Conservation (phyloP, 2,888 invertebrate genomes). For the Caenorhabditis panamensis region DNA sequence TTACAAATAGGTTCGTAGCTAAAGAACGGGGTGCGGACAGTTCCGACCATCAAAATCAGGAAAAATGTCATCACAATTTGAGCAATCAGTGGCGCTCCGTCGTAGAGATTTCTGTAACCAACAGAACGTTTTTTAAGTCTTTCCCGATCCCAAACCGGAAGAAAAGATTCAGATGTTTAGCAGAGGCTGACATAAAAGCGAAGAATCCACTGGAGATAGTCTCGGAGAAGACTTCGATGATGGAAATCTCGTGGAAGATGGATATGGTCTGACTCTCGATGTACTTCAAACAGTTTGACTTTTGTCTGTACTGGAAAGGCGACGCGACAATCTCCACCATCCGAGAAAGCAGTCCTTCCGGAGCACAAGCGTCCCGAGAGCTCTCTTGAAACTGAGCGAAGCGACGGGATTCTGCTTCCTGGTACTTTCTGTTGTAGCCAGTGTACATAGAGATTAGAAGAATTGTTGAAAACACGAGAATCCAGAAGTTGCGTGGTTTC, state of each 20-base stretch:
- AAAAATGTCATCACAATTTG: constrained; percentile 61
- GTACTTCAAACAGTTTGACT: constrained; percentile 56
- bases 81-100: constrained; percentile 56
- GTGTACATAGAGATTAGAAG: constrained; percentile 48
- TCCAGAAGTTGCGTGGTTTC: constrained; percentile 52
- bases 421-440: constrained; percentile 53
- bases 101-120: constrained; percentile 54
- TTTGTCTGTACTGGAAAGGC: constrained; percentile 43
- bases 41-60: constrained; percentile 51
- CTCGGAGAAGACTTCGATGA: constrained; percentile 59
- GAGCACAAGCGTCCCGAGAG: constrained; percentile 36
- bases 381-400: constrained; percentile 42
- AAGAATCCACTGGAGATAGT: constrained; percentile 54
- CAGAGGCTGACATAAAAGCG: constrained; percentile 39
- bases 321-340: constrained; percentile 46
- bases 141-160: no score
- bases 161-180: constrained; percentile 54
- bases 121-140: no score
- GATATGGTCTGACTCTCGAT: constrained; percentile 60
- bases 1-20: constrained; percentile 57
- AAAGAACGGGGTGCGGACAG: constrained; percentile 54
- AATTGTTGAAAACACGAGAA: constrained; percentile 37
- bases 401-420: constrained; percentile 49
- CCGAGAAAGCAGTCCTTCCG: constrained; percentile 49
- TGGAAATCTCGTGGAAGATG: constrained; percentile 57